These are phyloP conservation scores for Aurelia coerulea DNA, from an alignment of 30 jellyfish, hydroid and myxozoan species.

Conservation along the genomic window DNA sequence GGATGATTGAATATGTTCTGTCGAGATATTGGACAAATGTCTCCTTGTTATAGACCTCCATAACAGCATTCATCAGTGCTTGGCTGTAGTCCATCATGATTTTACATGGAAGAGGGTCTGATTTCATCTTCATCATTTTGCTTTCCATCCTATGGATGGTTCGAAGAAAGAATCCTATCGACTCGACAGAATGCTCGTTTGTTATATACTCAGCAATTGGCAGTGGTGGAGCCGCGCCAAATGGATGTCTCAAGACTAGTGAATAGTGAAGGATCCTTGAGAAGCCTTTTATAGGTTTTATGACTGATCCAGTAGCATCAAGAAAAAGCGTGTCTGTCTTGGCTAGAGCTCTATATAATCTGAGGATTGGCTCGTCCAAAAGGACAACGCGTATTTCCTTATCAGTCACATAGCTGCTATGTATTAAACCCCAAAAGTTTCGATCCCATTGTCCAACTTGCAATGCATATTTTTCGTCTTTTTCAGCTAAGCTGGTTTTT, in stretches of 20 bases:
- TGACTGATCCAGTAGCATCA: slow-evolving; percentile 49
- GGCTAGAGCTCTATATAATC: not conserved
- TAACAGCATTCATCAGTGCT: slow-evolving; percentile 7
- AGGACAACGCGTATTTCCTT: slow-evolving; percentile 40
- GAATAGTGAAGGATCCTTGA: slow-evolving; percentile 21
- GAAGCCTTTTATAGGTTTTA: slow-evolving; percentile 20
- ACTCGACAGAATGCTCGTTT: slow-evolving; percentile 28
- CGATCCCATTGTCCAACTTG: slow-evolving; percentile 16
- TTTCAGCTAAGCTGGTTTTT: slow-evolving; percentile 7
- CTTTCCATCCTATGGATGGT: not conserved
- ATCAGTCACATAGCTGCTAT: slow-evolving; percentile 23
- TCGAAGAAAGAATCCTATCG: slow-evolving; percentile 3
- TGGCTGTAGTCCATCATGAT: slow-evolving; percentile 29
- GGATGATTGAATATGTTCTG: slow-evolving; percentile 3
- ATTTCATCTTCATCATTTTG: not conserved
- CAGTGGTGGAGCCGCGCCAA: slow-evolving; percentile 42
- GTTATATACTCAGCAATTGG: slow-evolving; percentile 44
- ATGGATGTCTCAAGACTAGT: slow-evolving; percentile 23
- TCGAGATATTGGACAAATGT: slow-evolving; percentile 18
- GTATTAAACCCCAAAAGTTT: slow-evolving; percentile 26
- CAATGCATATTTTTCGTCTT: slow-evolving; percentile 19
- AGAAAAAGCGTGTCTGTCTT: slow-evolving; percentile 20
- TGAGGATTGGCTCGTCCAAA: slow-evolving; percentile 28
- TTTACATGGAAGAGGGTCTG: slow-evolving; percentile 14
- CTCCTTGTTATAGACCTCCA: slow-evolving; percentile 19